A percentile compares a stretch with the other conserved stretches of the same genome.
Evolutionary conservation across 2,797 vertebrate genomes (phyloP).

Genomic region (Onychomys arenicola): DNA sequence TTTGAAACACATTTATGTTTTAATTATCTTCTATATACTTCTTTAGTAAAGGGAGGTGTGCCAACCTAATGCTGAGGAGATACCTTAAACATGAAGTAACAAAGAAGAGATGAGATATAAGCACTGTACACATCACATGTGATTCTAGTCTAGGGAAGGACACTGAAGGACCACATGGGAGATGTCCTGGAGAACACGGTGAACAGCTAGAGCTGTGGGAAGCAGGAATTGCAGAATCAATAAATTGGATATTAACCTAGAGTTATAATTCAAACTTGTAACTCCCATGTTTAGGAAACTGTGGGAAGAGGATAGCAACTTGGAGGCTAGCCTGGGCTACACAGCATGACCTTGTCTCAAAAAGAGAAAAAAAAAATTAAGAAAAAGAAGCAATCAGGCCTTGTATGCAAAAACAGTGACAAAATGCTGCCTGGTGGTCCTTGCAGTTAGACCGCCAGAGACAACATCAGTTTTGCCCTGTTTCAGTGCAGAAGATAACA

Average conservation of each 20-base stretch:
- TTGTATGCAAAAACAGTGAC: background rate
- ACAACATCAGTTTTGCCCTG: background rate
- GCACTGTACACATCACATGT: background rate
- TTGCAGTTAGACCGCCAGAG: background rate
- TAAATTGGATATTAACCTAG: background rate
- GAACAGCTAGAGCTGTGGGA: background rate
- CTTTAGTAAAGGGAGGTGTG: background rate
- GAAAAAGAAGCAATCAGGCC: background rate
- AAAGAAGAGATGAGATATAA: background rate
- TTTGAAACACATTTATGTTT: slow-evolving; percentile 16
- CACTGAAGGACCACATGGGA: too few species aligned
- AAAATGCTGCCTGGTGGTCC: background rate
- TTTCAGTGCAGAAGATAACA: background rate
- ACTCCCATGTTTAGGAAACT: background rate
- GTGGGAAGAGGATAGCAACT: background rate
- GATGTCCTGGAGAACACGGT: background rate
- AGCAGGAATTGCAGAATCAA: background rate
- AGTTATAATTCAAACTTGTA: background rate
- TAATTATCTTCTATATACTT: background rate
- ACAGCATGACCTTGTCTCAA: background rate
- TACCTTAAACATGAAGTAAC: background rate
- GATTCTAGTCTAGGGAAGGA: background rate
- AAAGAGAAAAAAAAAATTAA: background rate
- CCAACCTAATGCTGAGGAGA: too few species aligned
- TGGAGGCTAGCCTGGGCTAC: background rate